Conservation (phyloP, 2,888 invertebrate species). For the Nomada flava region DNA sequence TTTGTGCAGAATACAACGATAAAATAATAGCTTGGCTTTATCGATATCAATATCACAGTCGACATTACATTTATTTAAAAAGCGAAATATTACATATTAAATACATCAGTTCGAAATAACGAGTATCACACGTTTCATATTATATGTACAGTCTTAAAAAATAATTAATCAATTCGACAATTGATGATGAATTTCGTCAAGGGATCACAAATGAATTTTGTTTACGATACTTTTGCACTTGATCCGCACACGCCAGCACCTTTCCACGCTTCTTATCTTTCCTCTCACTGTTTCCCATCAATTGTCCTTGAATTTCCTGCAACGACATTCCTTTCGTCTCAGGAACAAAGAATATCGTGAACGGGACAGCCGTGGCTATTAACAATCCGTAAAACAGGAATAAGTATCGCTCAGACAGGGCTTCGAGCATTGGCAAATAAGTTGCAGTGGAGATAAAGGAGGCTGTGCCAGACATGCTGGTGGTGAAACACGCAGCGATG, state of each 20-base stretch:
- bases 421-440: constrained; percentile 69
- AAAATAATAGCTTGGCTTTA: too few species aligned
- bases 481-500: constrained; percentile 68
- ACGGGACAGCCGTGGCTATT: constrained; percentile 65
- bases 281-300: constrained; percentile 51
- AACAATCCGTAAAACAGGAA: constrained; percentile 72
- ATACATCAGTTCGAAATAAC: not conserved
- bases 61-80: not conserved
- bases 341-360: constrained; percentile 68
- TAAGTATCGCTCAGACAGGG: constrained; percentile 65
- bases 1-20: too few species aligned
- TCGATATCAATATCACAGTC: not conserved
- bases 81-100: not conserved
- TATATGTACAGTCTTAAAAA: too few species aligned
- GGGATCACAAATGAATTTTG: not conserved
- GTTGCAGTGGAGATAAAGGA: constrained; percentile 67
- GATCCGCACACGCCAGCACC: not conserved
- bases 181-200: not conserved
- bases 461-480: constrained; percentile 57
- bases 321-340: constrained; percentile 80
- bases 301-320: constrained; percentile 76
- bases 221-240: not conserved
- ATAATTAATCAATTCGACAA: too few species aligned
- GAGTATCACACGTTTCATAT: not conserved
- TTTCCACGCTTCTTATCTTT: too few species aligned